These are phyloP conservation scores for Habropoda laboriosa DNA, from an alignment of 1,140 invertebrate genomes.

Conservation along the genomic window DNA sequence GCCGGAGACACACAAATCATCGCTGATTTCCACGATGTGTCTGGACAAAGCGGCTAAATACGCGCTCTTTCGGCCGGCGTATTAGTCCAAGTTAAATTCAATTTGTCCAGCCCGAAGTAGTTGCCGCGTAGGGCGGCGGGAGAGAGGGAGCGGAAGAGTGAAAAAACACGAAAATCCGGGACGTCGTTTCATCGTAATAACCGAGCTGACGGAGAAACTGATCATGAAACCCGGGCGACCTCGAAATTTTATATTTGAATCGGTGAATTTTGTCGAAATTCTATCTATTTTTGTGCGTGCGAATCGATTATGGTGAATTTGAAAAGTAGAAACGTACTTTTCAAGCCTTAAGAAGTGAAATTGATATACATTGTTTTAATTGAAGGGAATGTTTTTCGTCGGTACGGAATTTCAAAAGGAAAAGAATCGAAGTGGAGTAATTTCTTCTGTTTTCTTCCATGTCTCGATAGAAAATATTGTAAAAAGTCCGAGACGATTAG, in stretches of 20 bases:
- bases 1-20: conserved; percentile 54
- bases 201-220: conserved; percentile 4
- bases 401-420: too few relatives aligned
- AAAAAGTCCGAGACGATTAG: background rate
- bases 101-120: conserved; percentile 54
- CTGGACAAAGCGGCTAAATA: conserved; percentile 44
- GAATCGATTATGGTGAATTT: too few relatives aligned
- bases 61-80: conserved; percentile 54
- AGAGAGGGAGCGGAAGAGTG: background rate
- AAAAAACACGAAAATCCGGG: conserved; percentile 45
- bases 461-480: background rate
- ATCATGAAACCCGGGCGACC: background rate
- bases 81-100: conserved; percentile 65
- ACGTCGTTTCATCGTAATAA: conserved; percentile 44
- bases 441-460: too few relatives aligned
- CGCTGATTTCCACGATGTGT: conserved; percentile 55
- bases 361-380: too few relatives aligned
- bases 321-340: too few relatives aligned
- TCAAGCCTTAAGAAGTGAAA: too few relatives aligned
- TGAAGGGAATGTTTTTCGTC: too few relatives aligned
- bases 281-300: too few relatives aligned
- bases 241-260: too few relatives aligned
- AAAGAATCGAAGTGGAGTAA: too few relatives aligned
- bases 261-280: too few relatives aligned
- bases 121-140: background rate